phyloP scores from a whole-genome alignment of 2,113 vertebrate genomes.

The Varanus salvator region DNA sequence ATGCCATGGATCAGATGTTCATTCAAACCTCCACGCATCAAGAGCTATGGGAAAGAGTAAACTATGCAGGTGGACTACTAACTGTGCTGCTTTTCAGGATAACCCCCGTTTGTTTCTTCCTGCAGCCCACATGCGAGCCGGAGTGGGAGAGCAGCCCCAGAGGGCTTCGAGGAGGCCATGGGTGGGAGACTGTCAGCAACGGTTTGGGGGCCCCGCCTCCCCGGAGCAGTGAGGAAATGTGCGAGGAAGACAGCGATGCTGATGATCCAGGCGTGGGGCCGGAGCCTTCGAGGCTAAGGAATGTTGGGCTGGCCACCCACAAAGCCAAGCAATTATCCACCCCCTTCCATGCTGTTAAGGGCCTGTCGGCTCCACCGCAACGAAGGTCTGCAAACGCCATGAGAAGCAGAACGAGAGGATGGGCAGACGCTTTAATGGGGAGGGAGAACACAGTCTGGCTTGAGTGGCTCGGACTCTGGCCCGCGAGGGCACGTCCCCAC shows the following conservation, averaged over 20 bases:
- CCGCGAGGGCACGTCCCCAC: not conserved
- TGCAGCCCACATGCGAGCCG: not conserved
- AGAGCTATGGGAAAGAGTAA: too few relatives aligned
- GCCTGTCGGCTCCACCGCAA: too few relatives aligned
- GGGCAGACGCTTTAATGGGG: slow-evolving; percentile 6
- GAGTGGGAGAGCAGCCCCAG: not conserved
- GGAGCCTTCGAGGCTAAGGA: too few relatives aligned
- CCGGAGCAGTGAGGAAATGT: not conserved
- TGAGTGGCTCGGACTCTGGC: not conserved
- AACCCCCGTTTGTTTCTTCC: not conserved
- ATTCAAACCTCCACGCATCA: too few relatives aligned
- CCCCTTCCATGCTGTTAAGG: too few relatives aligned
- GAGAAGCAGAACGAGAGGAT: not conserved
- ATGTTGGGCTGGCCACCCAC: not conserved
- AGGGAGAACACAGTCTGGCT: not conserved
- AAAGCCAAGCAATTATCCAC: not conserved
- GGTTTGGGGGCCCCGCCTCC: not conserved
- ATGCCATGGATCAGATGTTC: too few relatives aligned
- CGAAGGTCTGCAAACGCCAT: not conserved
- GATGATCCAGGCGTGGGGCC: not conserved
- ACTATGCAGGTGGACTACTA: too few relatives aligned
- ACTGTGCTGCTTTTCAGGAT: not conserved
- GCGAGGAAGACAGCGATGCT: not conserved
- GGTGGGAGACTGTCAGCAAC: not conserved
- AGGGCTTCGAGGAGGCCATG: not conserved